These are phyloP conservation scores for Ophion costatus DNA, from an alignment of 2,888 invertebrate species.

Conservation along the genomic window DNA sequence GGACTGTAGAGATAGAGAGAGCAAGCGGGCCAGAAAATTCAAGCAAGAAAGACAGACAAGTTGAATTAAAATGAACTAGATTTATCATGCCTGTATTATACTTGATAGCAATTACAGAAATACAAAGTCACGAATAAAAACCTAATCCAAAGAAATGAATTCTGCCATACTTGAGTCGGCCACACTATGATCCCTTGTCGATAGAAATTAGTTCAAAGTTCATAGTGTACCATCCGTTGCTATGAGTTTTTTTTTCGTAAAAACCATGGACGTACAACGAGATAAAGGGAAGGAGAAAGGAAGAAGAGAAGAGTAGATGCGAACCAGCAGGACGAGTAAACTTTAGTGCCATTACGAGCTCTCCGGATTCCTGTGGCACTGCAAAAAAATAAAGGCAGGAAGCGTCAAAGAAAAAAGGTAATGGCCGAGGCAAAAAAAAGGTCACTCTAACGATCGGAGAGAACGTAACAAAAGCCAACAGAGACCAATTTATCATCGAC, in stretches of 20 bases:
- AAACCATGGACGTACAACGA: background rate
- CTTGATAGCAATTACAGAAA: too few species aligned
- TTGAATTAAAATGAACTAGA: too few species aligned
- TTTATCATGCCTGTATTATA: too few species aligned
- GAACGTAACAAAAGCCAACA: background rate
- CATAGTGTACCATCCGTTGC: background rate
- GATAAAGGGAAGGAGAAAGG: constrained; percentile 4
- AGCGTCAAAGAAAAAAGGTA: constrained; percentile 8
- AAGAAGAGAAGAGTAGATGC: background rate
- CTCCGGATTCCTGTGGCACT: constrained; percentile 4
- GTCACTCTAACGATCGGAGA: background rate
- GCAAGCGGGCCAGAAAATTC: too few species aligned
- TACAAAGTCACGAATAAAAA: too few species aligned
- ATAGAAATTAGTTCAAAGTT: background rate
- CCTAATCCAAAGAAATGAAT: too few species aligned
- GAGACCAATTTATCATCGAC: background rate
- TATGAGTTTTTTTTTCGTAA: background rate
- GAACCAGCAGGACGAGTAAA: constrained; percentile 34
- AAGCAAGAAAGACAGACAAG: too few species aligned
- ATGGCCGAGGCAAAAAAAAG: background rate
- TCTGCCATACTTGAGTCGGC: too few species aligned
- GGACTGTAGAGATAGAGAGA: too few species aligned
- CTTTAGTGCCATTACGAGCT: constrained; percentile 50
- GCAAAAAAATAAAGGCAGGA: constrained; percentile 17
- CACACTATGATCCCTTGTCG: background rate